Base-by-base conservation (phyloP, 2,113 vertebrate species). In the Harpagus bidentatus region DNA sequence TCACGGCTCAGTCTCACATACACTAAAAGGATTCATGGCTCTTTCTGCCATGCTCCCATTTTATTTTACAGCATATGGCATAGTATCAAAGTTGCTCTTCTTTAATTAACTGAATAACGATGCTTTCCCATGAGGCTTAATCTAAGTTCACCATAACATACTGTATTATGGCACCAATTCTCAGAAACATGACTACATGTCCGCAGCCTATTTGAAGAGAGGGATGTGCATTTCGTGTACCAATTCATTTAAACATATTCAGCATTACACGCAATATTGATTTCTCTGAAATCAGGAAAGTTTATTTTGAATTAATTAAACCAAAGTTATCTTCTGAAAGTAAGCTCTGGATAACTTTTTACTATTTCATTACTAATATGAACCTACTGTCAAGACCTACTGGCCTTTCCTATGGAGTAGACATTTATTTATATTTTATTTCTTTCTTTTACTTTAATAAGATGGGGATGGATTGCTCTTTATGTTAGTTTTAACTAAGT, bases 31-130 rank as follows among this genome's bases (percentile, higher is more conserved):
- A 83, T 61, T 93, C 62, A 72, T 67, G 36, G 47, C 48, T 88
- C 76, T 79, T 82, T 92, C 69, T 90, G 53, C 88, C 84, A 84
- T 16, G 48, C 72, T 90, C 15, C 5, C 65, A 82, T 86, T 95
- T 92, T 63, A 90, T 71, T 95, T 88, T 84, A 86, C 61, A 96
- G 73, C 70, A 81, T 88, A 94, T 79, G 77, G 69, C 67, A 94
- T 0, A 63, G 43, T 40, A 97, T 73, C 81, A 82, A 83, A 86
- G 83, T 58, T 84, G 22, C 69, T 94, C 26, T 84, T 76, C 76
- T 79, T 82, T 79, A 96, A 94, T 87, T 94, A 95, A 96, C 70
- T 78, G 66, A 86, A 22, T 88, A 88, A 97, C 0, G 4, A 94
- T 19, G 40, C 42, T 66, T 79, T 86, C 71, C 80, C 88, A 69